Evolutionary conservation across 2,797 vertebrate species (phyloP), one percentile per base, ranked within the genome.

Genomic region (Xyrichtys novacula): DNA sequence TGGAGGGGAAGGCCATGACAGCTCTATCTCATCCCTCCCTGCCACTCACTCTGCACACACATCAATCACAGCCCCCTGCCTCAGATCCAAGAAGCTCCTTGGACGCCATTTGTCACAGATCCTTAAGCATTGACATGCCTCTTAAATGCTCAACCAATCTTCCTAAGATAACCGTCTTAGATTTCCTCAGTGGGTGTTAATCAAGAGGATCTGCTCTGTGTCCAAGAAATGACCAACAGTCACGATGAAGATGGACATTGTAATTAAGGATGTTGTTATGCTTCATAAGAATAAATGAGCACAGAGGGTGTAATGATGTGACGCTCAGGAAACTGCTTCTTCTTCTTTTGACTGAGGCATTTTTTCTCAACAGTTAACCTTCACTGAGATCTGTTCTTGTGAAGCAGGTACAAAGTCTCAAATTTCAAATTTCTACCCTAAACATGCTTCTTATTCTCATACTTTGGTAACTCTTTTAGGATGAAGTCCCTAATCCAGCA

Each of bases 21-120:
- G 85, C 87, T 92, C 79, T 90, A 92, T 94, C 90, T 88, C 75
- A 71, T 81, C 71, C 76, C 76, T 71, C 67, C 65, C 85, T 91
- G 92, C 89, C 92, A 90, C 85, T 93, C 90, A 93, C 69, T 76
- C 50, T 3, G 83, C 74, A 28, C 76, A 71, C 69, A 85, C 89
- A 93, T 93, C 91, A 88, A 92, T 94, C 90, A 91, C 85, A 60
- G 73, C 70, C 75, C 22, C 14, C 58, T 25, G 66, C 71, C 36
- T 71, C 68, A 62, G 60, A 82, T 78, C 83, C 62, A 25, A 67
- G 74, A 75, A 26, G 78, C 65, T 85, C 73, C 65, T 88, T 79
- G 71, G 74, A 87, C 82, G 74, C 84, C 81, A 89, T 92, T 92
- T 87, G 85, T 90, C 87, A 89, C 82, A 83, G 84, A 75, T 78